Evolutionary conservation across 2,113 vertebrate species (phyloP), one percentile per base, ranked within the genome.

Genomic region (Perca fluviatilis): DNA sequence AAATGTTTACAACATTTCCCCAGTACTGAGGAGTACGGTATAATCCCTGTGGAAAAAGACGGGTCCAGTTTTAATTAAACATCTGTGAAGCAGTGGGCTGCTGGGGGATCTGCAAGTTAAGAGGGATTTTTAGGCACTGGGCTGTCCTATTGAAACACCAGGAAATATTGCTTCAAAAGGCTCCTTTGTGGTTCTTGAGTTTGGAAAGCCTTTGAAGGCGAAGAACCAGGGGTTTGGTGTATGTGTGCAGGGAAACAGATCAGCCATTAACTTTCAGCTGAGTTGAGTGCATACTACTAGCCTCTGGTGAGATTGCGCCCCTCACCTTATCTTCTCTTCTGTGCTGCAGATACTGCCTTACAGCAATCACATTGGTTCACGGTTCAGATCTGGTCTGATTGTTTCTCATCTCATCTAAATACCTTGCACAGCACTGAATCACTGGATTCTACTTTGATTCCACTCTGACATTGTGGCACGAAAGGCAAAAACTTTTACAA

Each of bases 31-130:
- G 54, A 51, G 77, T 27, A 27, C 27, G 27, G 27, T 4, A 33
- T 36, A 61, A 80, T 69, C 70, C 74, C 66, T 46, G 25, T 23
- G 53, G 87, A 79, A 81, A 69, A 85, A 21, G 60, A 50, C 7
- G 19, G 21, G 76, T 51, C 66, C 50, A 46, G 77, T 88, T 92
- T 94, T 93, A 94, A 93, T 95, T 85, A 92, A 91, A 91, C 79
- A 89, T 88, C 86, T 87, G 65, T 84, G 75, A 91, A 88, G 74
- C 80, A 83, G 87, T 69, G 81, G 82, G 74, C 81, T 81, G 77
- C 53, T 14, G 79, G 77, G 62, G 76, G 62, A 84, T 93, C 50
- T 83, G 71, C 23, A 67, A 83, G 79, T 93, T 92, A 86, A 86
- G 82, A 84, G 76, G 51, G 62, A 69, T 89, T 77, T 64, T 64